phyloP scores from a whole-genome alignment of 2,797 vertebrate species.

The Eulemur coronatus region DNA sequence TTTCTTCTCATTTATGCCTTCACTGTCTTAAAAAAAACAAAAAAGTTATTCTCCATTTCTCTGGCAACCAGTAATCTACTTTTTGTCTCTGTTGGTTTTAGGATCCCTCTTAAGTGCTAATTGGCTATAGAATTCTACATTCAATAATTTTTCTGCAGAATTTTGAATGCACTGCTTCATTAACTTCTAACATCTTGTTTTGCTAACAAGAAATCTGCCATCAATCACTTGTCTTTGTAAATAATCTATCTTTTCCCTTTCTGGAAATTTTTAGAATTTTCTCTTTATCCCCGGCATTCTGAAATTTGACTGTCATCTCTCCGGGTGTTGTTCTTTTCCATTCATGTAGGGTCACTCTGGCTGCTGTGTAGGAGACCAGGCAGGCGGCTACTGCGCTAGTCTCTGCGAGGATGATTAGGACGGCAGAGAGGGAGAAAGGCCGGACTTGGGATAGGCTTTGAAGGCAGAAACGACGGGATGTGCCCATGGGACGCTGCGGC shows the following conservation, averaged over 20 bases:
- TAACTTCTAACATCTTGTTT: neutral
- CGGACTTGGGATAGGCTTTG: neutral
- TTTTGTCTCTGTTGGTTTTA: neutral
- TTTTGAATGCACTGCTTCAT: neutral
- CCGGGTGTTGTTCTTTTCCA: neutral
- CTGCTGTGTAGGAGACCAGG: neutral
- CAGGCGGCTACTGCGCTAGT: neutral
- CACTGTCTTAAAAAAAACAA: neutral
- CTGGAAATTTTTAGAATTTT: neutral
- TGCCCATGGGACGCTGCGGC: neutral
- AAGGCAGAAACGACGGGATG: neutral
- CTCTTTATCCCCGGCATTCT: neutral
- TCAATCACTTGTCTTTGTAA: neutral
- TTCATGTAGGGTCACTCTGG: neutral
- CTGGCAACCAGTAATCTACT: neutral
- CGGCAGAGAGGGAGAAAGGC: neutral
- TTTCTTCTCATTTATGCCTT: neutral
- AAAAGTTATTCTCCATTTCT: neutral
- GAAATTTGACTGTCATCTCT: neutral
- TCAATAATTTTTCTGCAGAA: neutral
- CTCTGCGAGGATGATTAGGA: neutral
- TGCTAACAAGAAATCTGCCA: neutral
- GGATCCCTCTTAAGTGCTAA: neutral
- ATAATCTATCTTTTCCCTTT: neutral
- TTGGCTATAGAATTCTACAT: neutral